Percentiles rank a stretch among this genome's conserved stretches.
These are phyloP conservation scores for Rhombomys opimus DNA, from an alignment of 2,113 vertebrate species.

Conservation along the genomic window DNA sequence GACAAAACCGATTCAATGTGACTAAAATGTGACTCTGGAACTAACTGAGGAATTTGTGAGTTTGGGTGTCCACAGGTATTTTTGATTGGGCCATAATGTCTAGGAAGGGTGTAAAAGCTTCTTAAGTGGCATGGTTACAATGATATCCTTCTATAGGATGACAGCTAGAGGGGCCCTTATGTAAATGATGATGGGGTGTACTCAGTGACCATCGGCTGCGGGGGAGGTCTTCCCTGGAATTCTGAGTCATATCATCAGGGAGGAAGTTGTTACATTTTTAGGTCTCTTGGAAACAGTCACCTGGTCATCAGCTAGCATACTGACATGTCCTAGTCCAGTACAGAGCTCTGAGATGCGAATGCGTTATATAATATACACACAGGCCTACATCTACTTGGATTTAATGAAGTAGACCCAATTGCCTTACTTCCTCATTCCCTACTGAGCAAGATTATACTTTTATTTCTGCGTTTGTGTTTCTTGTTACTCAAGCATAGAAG, in stretches of 20 bases:
- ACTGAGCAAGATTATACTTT: background rate
- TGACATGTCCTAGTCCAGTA: background rate
- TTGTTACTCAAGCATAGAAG: background rate
- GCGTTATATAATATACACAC: background rate
- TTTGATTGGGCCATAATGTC: conserved; percentile 42
- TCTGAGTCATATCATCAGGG: background rate
- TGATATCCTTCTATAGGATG: background rate
- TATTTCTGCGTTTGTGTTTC: background rate
- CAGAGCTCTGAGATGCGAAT: background rate
- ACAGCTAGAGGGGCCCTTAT: background rate
- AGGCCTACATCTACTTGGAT: background rate
- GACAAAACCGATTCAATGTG: conserved; percentile 87
- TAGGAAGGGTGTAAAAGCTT: conserved; percentile 39
- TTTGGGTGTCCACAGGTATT: conserved; percentile 53
- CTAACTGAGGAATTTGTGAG: conserved; percentile 85
- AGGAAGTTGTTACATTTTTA: background rate
- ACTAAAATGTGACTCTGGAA: conserved; percentile 85
- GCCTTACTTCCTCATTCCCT: background rate
- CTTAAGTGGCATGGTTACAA: conserved; percentile 63
- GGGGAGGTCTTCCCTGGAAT: background rate
- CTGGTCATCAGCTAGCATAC: background rate
- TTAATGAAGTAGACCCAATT: background rate
- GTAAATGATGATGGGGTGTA: background rate
- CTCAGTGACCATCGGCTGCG: background rate
- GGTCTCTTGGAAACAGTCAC: background rate